Evolutionary conservation across 2,113 vertebrate species (phyloP).

Genomic region (Peromyscus californicus): DNA sequence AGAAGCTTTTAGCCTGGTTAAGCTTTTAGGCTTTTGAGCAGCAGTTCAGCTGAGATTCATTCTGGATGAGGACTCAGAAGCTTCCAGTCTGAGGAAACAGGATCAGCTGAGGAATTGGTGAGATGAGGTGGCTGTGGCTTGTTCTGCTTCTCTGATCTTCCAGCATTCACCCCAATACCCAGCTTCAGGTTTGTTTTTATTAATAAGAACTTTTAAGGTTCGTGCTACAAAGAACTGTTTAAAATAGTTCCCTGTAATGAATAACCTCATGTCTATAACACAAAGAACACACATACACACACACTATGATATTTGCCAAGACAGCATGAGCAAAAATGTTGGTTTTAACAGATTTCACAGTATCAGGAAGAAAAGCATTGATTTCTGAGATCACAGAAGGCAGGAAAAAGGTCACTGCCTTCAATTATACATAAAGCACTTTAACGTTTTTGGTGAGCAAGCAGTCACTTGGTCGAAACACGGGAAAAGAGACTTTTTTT

Average conservation of each 20-base stretch:
- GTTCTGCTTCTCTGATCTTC: too few species aligned
- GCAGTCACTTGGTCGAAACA: not conserved
- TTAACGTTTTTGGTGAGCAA: not conserved
- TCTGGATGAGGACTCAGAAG: too few species aligned
- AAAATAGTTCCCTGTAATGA: conserved; percentile 36
- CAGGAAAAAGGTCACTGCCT: not conserved
- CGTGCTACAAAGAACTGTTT: not conserved
- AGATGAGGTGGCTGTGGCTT: too few species aligned
- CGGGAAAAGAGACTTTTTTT: not conserved
- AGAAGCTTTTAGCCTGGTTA: too few species aligned
- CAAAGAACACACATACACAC: not conserved
- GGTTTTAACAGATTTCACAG: not conserved
- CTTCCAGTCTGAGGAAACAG: too few species aligned
- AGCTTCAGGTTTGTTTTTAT: too few species aligned
- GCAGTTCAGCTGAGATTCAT: too few species aligned
- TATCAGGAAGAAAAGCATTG: not conserved
- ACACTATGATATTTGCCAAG: not conserved
- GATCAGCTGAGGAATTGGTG: too few species aligned
- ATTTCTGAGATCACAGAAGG: not conserved
- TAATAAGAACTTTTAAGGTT: too few species aligned
- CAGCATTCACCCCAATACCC: too few species aligned
- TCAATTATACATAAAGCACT: not conserved
- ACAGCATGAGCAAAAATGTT: not conserved
- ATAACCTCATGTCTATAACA: not conserved
- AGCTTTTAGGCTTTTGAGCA: too few species aligned